Percentiles rank a stretch among this genome's conserved stretches.
Conservation (phyloP, 1,140 invertebrate genomes). For the Aricia agestis region DNA sequence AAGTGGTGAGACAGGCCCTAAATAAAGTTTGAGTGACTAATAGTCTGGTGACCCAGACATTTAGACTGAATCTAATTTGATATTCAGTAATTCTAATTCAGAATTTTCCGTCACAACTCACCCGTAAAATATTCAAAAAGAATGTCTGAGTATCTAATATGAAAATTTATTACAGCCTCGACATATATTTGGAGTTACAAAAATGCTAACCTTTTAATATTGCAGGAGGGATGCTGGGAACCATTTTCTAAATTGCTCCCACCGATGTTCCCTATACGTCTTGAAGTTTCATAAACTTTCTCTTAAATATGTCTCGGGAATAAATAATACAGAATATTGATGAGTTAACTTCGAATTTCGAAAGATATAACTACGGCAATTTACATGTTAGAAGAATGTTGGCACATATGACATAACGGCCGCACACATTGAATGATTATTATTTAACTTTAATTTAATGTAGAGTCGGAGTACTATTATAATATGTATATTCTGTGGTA, state of each 20-base stretch:
- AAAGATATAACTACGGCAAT: background rate
- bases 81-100: too few species aligned
- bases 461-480: too few species aligned
- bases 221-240: constrained; percentile 2
- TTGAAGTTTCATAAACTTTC: constrained; percentile 1
- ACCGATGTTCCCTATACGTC: background rate
- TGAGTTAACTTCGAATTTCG: background rate
- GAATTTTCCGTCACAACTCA: background rate
- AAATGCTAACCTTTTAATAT: constrained; percentile 15
- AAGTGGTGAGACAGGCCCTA: too few species aligned
- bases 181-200: constrained; percentile 9
- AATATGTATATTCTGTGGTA: too few species aligned
- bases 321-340: background rate
- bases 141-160: background rate
- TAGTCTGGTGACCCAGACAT: background rate
- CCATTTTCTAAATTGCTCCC: constrained; percentile 12
- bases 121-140: background rate
- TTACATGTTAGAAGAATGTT: too few species aligned
- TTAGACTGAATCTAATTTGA: background rate
- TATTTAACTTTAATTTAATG: too few species aligned
- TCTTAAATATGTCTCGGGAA: background rate
- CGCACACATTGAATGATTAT: too few species aligned
- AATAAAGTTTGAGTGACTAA: too few species aligned
- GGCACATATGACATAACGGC: too few species aligned
- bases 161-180: background rate